These are phyloP conservation scores for Protosalanx chinensis DNA, from an alignment of 2,797 vertebrate genomes.

Conservation along the genomic window DNA sequence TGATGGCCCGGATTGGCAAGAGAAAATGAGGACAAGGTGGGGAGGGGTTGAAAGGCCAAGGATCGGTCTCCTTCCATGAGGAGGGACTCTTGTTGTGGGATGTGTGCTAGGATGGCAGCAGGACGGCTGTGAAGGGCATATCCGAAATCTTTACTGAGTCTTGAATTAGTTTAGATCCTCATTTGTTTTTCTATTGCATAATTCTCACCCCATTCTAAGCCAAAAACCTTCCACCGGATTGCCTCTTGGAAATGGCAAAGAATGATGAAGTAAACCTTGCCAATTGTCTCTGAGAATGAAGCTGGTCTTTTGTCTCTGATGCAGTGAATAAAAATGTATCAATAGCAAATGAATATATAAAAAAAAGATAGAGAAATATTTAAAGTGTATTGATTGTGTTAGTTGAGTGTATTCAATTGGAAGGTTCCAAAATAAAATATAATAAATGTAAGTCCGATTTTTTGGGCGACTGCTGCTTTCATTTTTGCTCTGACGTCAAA, in stretches of 20 bases:
- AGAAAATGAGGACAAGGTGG: conserved; percentile 63
- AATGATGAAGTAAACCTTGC: conserved; percentile 7
- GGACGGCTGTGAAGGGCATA: neutral
- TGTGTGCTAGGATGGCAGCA: neutral
- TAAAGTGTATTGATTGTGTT: conserved; percentile 39
- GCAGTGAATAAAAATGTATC: conserved; percentile 3
- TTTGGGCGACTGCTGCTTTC: conserved; percentile 43
- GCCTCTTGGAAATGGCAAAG: conserved; percentile 21
- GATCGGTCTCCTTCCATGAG: conserved; percentile 3
- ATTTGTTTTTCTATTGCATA: conserved; percentile 37
- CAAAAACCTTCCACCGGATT: conserved; percentile 14
- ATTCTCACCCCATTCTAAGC: conserved; percentile 19
- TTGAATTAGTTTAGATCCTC: conserved; percentile 35
- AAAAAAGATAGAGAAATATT: conserved; percentile 14
- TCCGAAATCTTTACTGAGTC: neutral
- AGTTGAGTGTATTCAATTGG: conserved; percentile 46
- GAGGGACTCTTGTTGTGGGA: neutral
- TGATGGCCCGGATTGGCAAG: conserved; percentile 81
- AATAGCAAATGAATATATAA: neutral
- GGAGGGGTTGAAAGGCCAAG: neutral
- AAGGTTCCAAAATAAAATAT: conserved; percentile 65
- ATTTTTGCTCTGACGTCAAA: conserved; percentile 43
- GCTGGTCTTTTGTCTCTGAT: conserved; percentile 50
- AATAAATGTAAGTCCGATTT: conserved; percentile 43
- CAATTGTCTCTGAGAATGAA: conserved; percentile 34